Evolutionary conservation across 2,888 invertebrate genomes (phyloP), one percentile per base, ranked within the genome.

Genomic region (Smittia aterrima): DNA sequence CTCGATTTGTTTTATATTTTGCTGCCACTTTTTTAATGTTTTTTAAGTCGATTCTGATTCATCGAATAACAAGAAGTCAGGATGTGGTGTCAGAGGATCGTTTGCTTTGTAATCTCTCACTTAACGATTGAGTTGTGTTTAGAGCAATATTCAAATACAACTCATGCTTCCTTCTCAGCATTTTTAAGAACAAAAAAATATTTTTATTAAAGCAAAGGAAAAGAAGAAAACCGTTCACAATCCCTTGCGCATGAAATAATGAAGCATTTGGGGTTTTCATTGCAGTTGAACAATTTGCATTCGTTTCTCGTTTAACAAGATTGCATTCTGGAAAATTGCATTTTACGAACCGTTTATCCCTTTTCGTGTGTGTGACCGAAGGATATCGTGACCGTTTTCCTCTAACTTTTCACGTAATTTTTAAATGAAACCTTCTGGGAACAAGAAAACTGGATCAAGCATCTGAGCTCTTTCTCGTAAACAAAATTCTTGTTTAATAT

Each of bases 321-420:
- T 70, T 70, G 24, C 71, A 71, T 71, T 71, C 41, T 71, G 9
- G 27, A 70, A 70, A 70, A 58, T 71, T 54, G 71, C 71, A 71
- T 71, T 71, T 66, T 13, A 40, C 25, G 20, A 11, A n/a, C 47
- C 47, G 16, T 47, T 13, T 16, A 47, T 16, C 47, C 13, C 47
- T n/a, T n/a, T 16, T 47, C 47, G 47, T 16, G 32, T 40, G 6
- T 62, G n/a, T 62, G 13, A 62, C n/a, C n/a, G 3, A 47, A n/a
- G 47, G 16, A 4, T 47, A 2, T 47, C 7, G 3, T 22, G 64
- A 64, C 11, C 13, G 64, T 58, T 22, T 58, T 13, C 24, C 1
- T 64, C 13, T 18, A 24, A 16, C 13, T 18, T 67, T 64, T 38
- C 41, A 47, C 68, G 32, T 47, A 47, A 47, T 68, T 47, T 68